These are phyloP conservation scores for Archocentrus centrarchus DNA, from an alignment of 2,113 vertebrate genomes.

Conservation along the genomic window DNA sequence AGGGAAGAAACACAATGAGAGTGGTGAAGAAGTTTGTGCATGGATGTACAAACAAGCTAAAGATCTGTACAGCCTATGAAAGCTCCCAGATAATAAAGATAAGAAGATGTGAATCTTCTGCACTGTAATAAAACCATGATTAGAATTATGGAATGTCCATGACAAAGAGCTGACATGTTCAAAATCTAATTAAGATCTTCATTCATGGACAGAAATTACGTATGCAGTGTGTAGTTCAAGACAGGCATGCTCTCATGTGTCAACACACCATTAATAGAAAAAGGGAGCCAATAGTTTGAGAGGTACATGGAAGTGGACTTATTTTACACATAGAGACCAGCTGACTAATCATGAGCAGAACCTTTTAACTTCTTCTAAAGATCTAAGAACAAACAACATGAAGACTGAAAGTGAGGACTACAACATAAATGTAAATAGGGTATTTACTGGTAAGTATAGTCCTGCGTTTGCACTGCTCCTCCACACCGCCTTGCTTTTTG, in stretches of 20 bases:
- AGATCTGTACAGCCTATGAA: background rate
- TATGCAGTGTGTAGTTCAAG: background rate
- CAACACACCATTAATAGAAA: background rate
- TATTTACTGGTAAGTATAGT: constrained; percentile 92
- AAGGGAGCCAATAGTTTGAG: background rate
- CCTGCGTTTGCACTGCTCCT: constrained; percentile 96
- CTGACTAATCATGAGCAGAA: too few relatives aligned
- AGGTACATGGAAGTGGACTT: background rate
- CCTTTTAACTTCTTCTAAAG: too few relatives aligned
- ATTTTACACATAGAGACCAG: background rate
- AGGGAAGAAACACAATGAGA: constrained; percentile 5
- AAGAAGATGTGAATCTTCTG: constrained; percentile 50
- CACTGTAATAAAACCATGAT: constrained; percentile 46
- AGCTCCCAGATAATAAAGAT: constrained; percentile 49
- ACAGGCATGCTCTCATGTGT: background rate
- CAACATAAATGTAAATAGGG: background rate
- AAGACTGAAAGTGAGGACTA: background rate
- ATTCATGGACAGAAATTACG: background rate
- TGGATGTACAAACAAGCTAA: background rate
- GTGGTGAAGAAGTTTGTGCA: background rate
- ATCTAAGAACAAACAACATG: background rate
- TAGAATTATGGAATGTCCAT: constrained; percentile 44
- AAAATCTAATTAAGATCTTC: constrained; percentile 69
- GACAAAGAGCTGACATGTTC: constrained; percentile 63
- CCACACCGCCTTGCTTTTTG: constrained; percentile 93